phyloP scores from a whole-genome alignment of 2,113 vertebrate species.

The Vulpes lagopus region DNA sequence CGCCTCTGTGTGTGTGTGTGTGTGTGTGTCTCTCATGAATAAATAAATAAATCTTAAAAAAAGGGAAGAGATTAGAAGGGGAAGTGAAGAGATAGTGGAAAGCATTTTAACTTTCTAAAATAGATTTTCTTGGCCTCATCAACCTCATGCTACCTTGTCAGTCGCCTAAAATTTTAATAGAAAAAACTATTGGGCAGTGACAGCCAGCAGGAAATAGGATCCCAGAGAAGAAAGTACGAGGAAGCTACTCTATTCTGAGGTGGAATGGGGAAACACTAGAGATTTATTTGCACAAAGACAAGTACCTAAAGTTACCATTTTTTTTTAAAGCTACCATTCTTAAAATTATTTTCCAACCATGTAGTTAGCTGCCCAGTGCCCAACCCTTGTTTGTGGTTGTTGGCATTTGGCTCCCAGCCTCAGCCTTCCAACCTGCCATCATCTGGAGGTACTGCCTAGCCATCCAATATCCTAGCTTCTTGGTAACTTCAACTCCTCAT shows the following conservation, averaged over 20 bases:
- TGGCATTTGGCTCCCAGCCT: neutral
- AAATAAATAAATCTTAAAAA: too few species aligned
- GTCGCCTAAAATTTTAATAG: slow-evolving; percentile 10
- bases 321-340: neutral
- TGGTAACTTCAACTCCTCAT: neutral
- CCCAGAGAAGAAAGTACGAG: neutral
- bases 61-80: neutral
- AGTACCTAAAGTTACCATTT: neutral
- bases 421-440: neutral
- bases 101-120: slow-evolving; percentile 22
- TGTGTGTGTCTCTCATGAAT: too few species aligned
- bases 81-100: neutral
- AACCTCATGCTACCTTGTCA: neutral
- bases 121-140: neutral
- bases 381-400: neutral
- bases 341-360: neutral
- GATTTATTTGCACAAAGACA: neutral
- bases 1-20: too few species aligned
- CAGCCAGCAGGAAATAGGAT: neutral
- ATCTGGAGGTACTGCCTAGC: neutral
- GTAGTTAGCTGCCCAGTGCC: neutral
- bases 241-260: neutral
- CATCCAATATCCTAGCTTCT: neutral
- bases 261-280: neutral
- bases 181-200: slow-evolving; percentile 2